phyloP scores from a whole-genome alignment of 1,140 invertebrate species.

The fruit fly (Drosophila melanogaster) region Release_6_plus_ISO1_MT NT_033777.3:4453501-4454000 shows the following conservation, averaged over 20 bases:
- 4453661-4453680: constrained; percentile 14
- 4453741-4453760: constrained; percentile 34
- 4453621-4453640: constrained; percentile 41
- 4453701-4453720: too few relatives aligned
- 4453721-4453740: constrained; percentile 64
- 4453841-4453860: constrained; percentile 69
- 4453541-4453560: constrained; percentile 72
- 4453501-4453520: constrained; percentile 39
- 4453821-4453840: background rate
- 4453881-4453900: background rate
- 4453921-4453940: constrained; percentile 13
- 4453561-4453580: constrained; percentile 18
- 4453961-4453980: constrained; percentile 41
- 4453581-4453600: background rate
- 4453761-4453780: constrained; percentile 54
- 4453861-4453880: constrained; percentile 1
- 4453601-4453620: constrained; percentile 19
- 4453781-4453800: constrained; percentile 31
- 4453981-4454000: constrained; percentile 4
- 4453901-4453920: constrained; percentile 10
- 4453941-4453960: constrained; percentile 18
- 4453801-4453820: constrained; percentile 41
- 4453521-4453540: constrained; percentile 17
- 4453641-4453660: constrained; percentile 54
- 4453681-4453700: constrained; percentile 12